A percentile compares a stretch with the other conserved stretches of the same genome.
Conservation (phyloP, 2,888 invertebrate species). For the Zaprionus obscuricornis region DNA sequence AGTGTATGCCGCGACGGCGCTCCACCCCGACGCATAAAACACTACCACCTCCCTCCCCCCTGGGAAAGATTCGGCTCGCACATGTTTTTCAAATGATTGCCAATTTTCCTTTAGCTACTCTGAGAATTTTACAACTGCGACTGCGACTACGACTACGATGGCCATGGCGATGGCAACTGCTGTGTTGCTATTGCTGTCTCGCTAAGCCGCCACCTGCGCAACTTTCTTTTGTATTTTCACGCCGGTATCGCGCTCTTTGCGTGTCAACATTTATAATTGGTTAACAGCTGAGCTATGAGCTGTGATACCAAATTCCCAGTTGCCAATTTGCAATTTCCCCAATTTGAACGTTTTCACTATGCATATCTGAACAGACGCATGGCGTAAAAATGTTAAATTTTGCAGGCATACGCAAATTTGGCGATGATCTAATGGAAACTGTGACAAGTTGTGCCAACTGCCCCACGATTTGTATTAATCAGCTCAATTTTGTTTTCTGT, state of each 20-base stretch:
- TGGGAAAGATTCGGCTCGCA: conserved; percentile 46
- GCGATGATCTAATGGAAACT: conserved; percentile 74
- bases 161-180: conserved; percentile 29
- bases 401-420: conserved; percentile 58
- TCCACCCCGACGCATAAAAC: conserved; percentile 12
- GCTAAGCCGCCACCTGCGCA: conserved; percentile 51
- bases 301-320: conserved; percentile 15
- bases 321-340: conserved; percentile 5
- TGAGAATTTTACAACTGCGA: conserved; percentile 16
- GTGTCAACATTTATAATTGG: conserved; percentile 27
- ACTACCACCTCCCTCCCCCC: too few relatives aligned
- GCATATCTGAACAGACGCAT: conserved; percentile 37
- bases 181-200: conserved; percentile 4
- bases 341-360: conserved; percentile 10
- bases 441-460: conserved; percentile 74
- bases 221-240: conserved; percentile 66
- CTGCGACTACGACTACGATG: conserved; percentile 9
- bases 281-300: conserved; percentile 28
- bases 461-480: conserved; percentile 66
- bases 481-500: conserved; percentile 43
- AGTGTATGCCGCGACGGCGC: conserved; percentile 4
- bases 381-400: conserved; percentile 45
- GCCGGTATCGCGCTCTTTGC: conserved; percentile 17
- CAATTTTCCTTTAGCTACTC: conserved; percentile 55
- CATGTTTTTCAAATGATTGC: conserved; percentile 76